Evolutionary conservation across 1,140 invertebrate species (phyloP).

Genomic region (Bilobella aurantiaca): DNA sequence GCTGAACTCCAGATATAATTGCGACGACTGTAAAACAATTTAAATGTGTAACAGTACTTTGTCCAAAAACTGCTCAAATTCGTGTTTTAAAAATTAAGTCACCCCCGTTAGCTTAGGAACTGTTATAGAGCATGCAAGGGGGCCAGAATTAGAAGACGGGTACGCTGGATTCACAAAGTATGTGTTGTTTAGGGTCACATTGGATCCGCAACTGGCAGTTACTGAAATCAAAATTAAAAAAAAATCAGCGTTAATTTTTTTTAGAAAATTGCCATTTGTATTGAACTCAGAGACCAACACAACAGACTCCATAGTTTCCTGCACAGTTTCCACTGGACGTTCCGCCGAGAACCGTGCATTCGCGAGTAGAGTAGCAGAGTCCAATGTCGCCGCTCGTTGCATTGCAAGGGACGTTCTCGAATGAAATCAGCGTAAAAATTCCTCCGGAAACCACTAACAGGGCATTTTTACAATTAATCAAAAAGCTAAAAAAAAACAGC

Average conservation of each 20-base stretch:
- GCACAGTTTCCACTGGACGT: slow-evolving; percentile 26
- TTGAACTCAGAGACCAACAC: slow-evolving; percentile 23
- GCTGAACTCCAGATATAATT: slow-evolving; percentile 27
- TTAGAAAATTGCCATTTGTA: background rate
- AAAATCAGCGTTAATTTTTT: no score
- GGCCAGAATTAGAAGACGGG: slow-evolving; percentile 56
- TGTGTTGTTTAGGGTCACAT: slow-evolving; percentile 66
- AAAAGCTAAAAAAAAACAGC: no score
- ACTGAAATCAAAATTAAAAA: slow-evolving; percentile 46
- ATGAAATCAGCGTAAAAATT: slow-evolving; percentile 32
- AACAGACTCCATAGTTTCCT: slow-evolving; percentile 33
- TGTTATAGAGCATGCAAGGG: slow-evolving; percentile 49
- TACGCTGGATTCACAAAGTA: slow-evolving; percentile 74
- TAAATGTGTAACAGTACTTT: background rate
- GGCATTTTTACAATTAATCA: no score
- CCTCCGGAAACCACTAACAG: slow-evolving; percentile 33
- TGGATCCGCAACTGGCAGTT: slow-evolving; percentile 60
- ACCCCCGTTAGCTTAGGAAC: slow-evolving; percentile 55
- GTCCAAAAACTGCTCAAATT: background rate
- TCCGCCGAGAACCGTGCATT: slow-evolving; percentile 26
- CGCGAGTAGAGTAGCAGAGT: slow-evolving; percentile 25
- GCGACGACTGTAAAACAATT: slow-evolving; percentile 13
- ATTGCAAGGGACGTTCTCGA: slow-evolving; percentile 33
- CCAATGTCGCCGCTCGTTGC: slow-evolving; percentile 22
- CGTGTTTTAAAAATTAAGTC: background rate